Evolutionary conservation across 2,113 vertebrate genomes (phyloP).

Genomic region (Tupaia chinensis): DNA sequence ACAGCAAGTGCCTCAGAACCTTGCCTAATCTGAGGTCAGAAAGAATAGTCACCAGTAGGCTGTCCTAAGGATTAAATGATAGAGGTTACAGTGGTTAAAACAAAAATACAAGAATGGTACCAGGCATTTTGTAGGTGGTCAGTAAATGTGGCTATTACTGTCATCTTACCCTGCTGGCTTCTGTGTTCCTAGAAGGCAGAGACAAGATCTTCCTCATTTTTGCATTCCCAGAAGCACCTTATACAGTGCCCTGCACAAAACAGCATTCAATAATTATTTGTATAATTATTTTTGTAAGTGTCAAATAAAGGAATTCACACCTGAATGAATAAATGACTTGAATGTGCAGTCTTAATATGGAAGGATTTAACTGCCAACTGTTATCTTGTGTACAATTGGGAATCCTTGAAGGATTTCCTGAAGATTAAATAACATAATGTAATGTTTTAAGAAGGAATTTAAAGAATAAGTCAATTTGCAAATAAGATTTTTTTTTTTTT

Average conservation of each 20-base stretch:
- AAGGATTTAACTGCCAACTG: slow-evolving; percentile 67
- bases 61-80: not conserved
- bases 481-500: slow-evolving; percentile 71
- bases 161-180: not conserved
- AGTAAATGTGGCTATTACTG: not conserved
- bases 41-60: not conserved
- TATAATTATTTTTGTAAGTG: not conserved
- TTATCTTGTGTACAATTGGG: slow-evolving; percentile 66
- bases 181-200: not conserved
- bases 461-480: slow-evolving; percentile 81
- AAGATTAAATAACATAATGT: slow-evolving; percentile 77
- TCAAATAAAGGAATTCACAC: slow-evolving; percentile 52
- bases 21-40: not conserved
- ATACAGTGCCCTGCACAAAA: not conserved
- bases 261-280: not conserved
- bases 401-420: slow-evolving; percentile 74
- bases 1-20: not conserved
- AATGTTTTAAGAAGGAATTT: slow-evolving; percentile 80
- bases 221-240: not conserved
- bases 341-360: slow-evolving; percentile 64
- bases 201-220: not conserved
- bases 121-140: not conserved
- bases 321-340: slow-evolving; percentile 59
- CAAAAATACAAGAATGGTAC: not conserved
- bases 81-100: not conserved